A percentile compares a stretch with the other conserved stretches of the same genome.
Conservation (phyloP, 2,797 vertebrate species). For the Erethizon dorsatum region DNA sequence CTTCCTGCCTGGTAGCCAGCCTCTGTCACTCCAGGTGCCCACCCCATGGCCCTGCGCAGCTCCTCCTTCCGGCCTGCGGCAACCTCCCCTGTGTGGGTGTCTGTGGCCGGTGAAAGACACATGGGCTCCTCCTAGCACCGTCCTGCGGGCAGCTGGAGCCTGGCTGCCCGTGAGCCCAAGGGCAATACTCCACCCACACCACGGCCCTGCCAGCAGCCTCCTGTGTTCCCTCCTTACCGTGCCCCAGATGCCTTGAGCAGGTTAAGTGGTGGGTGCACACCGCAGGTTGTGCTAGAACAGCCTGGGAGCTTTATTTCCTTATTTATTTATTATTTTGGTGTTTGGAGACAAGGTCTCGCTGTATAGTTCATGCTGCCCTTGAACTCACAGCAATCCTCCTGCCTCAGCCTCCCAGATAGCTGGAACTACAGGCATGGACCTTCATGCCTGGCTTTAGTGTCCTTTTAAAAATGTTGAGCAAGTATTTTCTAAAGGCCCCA, state of each 20-base stretch:
- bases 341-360: too few relatives aligned
- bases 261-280: too few relatives aligned
- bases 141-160: background rate
- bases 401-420: too few relatives aligned
- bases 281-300: background rate
- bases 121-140: background rate
- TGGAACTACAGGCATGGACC: background rate
- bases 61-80: background rate
- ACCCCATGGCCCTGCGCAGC: too few relatives aligned
- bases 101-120: background rate
- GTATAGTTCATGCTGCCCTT: too few relatives aligned
- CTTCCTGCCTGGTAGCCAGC: background rate
- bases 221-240: background rate
- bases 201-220: background rate
- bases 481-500: background rate
- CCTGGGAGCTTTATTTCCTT: background rate
- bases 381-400: too few relatives aligned
- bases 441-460: background rate
- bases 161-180: too few relatives aligned
- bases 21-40: background rate
- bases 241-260: accelerated
- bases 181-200: background rate
- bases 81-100: background rate
- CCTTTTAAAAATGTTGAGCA: background rate
- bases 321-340: too few relatives aligned